Conservation (phyloP, 1,140 invertebrate species). For the Drosophila arizonae region DNA sequence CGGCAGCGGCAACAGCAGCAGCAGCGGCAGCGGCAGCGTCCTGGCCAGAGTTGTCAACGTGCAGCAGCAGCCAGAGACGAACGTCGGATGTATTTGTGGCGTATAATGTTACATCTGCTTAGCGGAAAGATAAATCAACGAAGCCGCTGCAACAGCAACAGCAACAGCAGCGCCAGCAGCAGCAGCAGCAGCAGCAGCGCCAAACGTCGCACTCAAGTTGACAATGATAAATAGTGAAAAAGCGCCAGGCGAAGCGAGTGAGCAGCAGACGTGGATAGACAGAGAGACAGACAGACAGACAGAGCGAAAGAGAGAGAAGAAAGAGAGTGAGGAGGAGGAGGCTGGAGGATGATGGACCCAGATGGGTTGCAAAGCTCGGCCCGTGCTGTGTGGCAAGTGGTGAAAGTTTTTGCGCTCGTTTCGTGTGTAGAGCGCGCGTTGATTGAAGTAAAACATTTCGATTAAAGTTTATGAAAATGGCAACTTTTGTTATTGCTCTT, state of each 20-base stretch:
- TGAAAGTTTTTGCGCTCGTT: slow-evolving; percentile 67
- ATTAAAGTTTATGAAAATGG: slow-evolving; percentile 80
- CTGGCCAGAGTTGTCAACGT: slow-evolving; percentile 66
- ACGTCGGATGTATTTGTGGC: slow-evolving; percentile 79
- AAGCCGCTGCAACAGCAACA: slow-evolving; percentile 59
- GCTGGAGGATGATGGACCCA: slow-evolving; percentile 27
- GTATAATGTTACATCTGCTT: slow-evolving; percentile 81
- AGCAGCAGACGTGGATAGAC: slow-evolving; percentile 27
- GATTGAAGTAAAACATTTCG: slow-evolving; percentile 80
- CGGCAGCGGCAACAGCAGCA: slow-evolving; percentile 17
- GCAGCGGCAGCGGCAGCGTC: slow-evolving; percentile 32
- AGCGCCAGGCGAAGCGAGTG: slow-evolving; percentile 65
- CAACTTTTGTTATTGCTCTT: slow-evolving; percentile 48
- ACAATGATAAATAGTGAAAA: slow-evolving; percentile 82
- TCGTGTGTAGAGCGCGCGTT: slow-evolving; percentile 49
- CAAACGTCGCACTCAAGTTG: slow-evolving; percentile 80
- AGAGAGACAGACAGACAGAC: slow-evolving; percentile 6
- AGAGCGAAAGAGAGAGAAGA: slow-evolving; percentile 9
- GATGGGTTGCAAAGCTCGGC: slow-evolving; percentile 27
- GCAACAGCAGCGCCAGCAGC: slow-evolving; percentile 37
- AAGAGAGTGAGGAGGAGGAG: not conserved
- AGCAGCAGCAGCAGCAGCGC: slow-evolving; percentile 54
- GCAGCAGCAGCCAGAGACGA: slow-evolving; percentile 38
- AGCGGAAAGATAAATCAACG: slow-evolving; percentile 81
- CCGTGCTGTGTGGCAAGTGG: slow-evolving; percentile 60